Percentiles rank a stretch among this genome's conserved stretches.
These are phyloP conservation scores for Drosophila formosana DNA, from an alignment of 2,888 invertebrate genomes.

Conservation along the genomic window DNA sequence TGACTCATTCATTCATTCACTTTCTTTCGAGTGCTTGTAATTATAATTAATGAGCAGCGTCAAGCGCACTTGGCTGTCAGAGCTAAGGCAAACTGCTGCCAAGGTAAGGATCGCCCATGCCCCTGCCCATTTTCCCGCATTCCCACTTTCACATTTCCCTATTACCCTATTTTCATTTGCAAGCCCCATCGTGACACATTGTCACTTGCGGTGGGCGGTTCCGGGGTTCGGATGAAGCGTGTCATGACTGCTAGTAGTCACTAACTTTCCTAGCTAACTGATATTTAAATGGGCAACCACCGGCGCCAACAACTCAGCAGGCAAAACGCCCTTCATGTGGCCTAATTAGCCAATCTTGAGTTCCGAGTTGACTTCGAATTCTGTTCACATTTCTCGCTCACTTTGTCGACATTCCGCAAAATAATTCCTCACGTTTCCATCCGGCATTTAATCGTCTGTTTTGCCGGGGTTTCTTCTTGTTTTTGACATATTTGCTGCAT, in stretches of 20 bases:
- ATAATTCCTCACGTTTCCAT: constrained; percentile 7
- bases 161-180: not conserved
- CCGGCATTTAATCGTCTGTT: constrained; percentile 9
- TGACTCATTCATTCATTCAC: constrained; percentile 26
- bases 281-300: constrained; percentile 30
- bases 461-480: not conserved
- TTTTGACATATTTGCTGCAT: constrained; percentile 23
- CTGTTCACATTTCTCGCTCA: constrained; percentile 6
- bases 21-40: constrained; percentile 56
- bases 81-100: constrained; percentile 32
- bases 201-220: constrained; percentile 5
- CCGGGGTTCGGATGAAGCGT: constrained; percentile 1
- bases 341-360: constrained; percentile 58
- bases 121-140: not conserved
- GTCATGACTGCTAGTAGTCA: constrained; percentile 9
- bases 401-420: not conserved
- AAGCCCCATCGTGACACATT: constrained; percentile 21
- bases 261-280: constrained; percentile 15
- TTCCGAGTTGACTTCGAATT: constrained; percentile 2
- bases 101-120: constrained; percentile 1
- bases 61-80: constrained; percentile 45
- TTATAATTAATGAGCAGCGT: constrained; percentile 74
- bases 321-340: constrained; percentile 36
- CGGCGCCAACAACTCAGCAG: constrained; percentile 28
- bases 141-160: not conserved